Conservation (phyloP, 2,797 vertebrate species). For the Onychomys arenicola region DNA sequence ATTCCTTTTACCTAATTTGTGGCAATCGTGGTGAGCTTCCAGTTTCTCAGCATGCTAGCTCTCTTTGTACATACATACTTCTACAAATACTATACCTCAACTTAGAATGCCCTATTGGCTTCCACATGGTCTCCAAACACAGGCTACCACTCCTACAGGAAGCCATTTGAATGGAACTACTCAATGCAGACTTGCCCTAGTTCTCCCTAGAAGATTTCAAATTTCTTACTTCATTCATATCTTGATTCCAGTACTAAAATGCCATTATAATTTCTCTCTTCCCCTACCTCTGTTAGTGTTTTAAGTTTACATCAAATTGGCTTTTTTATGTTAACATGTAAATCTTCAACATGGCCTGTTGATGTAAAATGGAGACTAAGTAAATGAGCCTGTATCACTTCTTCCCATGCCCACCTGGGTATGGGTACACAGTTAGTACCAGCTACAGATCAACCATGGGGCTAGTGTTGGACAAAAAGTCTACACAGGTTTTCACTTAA, state of each 20-base stretch:
- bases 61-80: background rate
- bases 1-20: background rate
- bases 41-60: background rate
- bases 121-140: background rate
- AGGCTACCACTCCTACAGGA: background rate
- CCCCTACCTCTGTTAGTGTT: background rate
- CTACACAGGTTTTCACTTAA: conserved; percentile 31
- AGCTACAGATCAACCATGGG: conserved; percentile 24
- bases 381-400: background rate
- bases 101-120: background rate
- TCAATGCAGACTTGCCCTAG: background rate
- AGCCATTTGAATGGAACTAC: conserved; percentile 5
- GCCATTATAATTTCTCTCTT: conserved; percentile 43
- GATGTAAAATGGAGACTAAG: conserved; percentile 20
- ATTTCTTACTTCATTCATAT: conserved; percentile 45
- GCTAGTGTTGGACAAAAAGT: conserved; percentile 37
- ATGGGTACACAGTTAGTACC: conserved; percentile 7
- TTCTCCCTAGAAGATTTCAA: conserved; percentile 19
- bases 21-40: background rate
- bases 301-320: conserved; percentile 38
- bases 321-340: conserved; percentile 36
- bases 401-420: conserved; percentile 24
- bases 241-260: conserved; percentile 32
- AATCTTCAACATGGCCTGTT: conserved; percentile 51
- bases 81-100: conserved; percentile 24